phyloP scores from a whole-genome alignment of 2,888 invertebrate species.

The Hartigia nigra region DNA sequence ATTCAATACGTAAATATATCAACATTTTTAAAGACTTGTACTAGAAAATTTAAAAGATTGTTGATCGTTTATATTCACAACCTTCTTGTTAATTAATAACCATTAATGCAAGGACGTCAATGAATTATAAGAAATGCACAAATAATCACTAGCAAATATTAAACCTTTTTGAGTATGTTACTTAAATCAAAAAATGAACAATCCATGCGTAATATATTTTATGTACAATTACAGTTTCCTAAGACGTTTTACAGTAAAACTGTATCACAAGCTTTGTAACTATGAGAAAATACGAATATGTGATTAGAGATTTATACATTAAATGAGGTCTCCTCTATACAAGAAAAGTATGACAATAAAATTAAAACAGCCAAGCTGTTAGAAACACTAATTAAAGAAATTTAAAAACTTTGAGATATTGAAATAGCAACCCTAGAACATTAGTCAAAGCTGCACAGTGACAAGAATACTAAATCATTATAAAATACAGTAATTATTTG shows the following conservation, averaged over 20 bases:
- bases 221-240: neutral
- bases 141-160: neutral
- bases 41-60: neutral
- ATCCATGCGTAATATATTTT: neutral
- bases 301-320: neutral
- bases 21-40: neutral
- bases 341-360: neutral
- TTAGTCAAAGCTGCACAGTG: neutral
- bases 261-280: neutral
- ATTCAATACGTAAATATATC: neutral
- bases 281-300: neutral
- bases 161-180: neutral
- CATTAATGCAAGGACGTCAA: neutral
- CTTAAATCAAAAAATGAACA: neutral
- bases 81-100: neutral
- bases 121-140: neutral
- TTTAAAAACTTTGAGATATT: neutral
- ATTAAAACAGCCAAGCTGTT: neutral
- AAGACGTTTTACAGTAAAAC: neutral
- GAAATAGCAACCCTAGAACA: neutral
- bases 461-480: neutral
- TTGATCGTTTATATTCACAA: neutral
- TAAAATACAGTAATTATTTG: neutral
- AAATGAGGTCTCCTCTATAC: neutral
- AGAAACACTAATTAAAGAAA: too few relatives aligned